A percentile compares a stretch with the other conserved stretches of the same genome.
Evolutionary conservation across 53 echinoderm and acorn worm species (phyloP).

Genomic region (Zoroaster sp.): DNA sequence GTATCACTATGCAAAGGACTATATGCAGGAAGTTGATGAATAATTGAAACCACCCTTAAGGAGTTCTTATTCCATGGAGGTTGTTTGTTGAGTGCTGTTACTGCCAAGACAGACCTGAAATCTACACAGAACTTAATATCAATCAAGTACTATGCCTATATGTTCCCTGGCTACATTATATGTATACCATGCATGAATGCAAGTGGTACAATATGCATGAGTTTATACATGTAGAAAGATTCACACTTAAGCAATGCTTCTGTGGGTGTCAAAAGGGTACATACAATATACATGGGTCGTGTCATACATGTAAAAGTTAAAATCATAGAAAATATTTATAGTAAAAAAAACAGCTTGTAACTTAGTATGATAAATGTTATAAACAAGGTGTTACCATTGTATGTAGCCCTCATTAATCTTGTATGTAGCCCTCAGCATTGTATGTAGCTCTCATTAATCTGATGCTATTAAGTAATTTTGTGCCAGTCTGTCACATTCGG

Average conservation of each 20-base stretch:
- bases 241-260: not conserved
- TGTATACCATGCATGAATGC: not conserved
- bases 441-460: too few relatives aligned
- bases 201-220: not conserved
- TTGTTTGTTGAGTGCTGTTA: not conserved
- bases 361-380: too few relatives aligned
- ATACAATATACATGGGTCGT: too few relatives aligned
- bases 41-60: constrained; percentile 20
- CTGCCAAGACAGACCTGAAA: not conserved
- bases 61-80: not conserved
- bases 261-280: not conserved
- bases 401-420: too few relatives aligned
- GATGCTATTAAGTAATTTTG: too few relatives aligned
- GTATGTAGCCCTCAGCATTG: too few relatives aligned
- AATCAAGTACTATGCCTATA: not conserved
- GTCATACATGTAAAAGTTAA: too few relatives aligned
- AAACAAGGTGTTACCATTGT: too few relatives aligned
- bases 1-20: not conserved
- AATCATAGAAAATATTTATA: too few relatives aligned
- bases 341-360: too few relatives aligned
- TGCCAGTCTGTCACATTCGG: too few relatives aligned
- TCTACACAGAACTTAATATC: not conserved
- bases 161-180: not conserved
- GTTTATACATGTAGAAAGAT: not conserved
- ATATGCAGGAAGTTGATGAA: not conserved